Percentiles rank a stretch among this genome's conserved stretches.
phyloP scores from a whole-genome alignment of 2,113 vertebrate species.

The Megaptera novaeangliae region DNA sequence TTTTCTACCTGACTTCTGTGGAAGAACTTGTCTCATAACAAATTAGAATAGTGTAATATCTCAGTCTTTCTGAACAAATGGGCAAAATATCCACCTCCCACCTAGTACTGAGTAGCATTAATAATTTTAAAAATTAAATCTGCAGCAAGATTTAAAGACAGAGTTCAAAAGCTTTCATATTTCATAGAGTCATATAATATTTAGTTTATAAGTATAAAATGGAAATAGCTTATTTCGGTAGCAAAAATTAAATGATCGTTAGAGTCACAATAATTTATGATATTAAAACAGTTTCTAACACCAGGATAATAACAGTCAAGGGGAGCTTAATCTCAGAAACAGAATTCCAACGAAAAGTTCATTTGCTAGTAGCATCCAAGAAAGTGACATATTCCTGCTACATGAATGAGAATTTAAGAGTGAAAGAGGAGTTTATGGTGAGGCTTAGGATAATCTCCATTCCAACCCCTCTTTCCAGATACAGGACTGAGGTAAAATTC shows the following conservation, averaged over 20 bases:
- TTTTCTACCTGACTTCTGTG: not conserved
- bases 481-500: not conserved
- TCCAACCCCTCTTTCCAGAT: not conserved
- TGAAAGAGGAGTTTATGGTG: not conserved
- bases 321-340: not conserved
- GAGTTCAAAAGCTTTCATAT: not conserved
- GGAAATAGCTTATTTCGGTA: not conserved
- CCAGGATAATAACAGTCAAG: not conserved
- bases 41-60: not conserved
- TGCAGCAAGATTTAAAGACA: not conserved
- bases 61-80: not conserved
- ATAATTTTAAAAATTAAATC: not conserved
- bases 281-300: not conserved
- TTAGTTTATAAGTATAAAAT: not conserved
- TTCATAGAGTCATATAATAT: not conserved
- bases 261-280: not conserved
- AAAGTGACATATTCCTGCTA: not conserved
- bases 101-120: not conserved
- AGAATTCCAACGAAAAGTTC: not conserved
- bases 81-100: not conserved
- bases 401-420: not conserved
- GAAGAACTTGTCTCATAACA: not conserved
- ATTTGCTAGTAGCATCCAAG: not conserved
- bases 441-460: not conserved
- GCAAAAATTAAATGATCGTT: not conserved